Evolutionary conservation across 2,797 vertebrate genomes (phyloP).

Genomic region (Mus caroli): DNA sequence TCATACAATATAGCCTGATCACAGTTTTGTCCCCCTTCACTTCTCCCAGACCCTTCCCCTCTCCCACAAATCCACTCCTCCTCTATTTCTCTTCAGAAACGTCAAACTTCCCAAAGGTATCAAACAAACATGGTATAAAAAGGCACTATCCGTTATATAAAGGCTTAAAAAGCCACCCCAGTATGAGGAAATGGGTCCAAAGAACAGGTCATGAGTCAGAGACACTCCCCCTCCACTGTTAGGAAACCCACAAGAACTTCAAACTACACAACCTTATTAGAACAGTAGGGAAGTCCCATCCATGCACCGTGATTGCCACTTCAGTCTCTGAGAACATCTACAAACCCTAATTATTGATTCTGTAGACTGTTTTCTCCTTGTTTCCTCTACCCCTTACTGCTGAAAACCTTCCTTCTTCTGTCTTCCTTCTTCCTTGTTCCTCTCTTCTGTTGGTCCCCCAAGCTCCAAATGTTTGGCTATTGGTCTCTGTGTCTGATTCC

Average conservation of each 20-base stretch:
- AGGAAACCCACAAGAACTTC: not conserved
- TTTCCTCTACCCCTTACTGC: not conserved
- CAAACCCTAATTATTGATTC: not conserved
- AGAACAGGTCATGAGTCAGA: not conserved
- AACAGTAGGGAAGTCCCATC: not conserved
- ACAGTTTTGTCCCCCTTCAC: not conserved
- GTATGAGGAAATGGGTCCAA: not conserved
- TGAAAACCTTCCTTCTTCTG: not conserved
- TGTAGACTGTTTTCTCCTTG: not conserved
- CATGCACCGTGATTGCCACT: not conserved
- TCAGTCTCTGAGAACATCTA: not conserved
- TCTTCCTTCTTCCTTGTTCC: too few species aligned
- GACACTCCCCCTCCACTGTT: not conserved
- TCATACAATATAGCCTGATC: not conserved
- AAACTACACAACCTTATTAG: not conserved
- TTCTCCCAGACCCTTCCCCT: not conserved
- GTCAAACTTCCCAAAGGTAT: not conserved
- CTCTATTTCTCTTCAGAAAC: not conserved
- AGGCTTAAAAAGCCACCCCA: not conserved
- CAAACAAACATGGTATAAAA: not conserved
- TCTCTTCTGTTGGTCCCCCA: not conserved
- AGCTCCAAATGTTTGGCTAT: not conserved
- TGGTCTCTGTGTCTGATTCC: not conserved
- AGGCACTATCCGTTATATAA: not conserved
- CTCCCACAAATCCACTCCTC: not conserved